These are phyloP conservation scores for Meliscaeva auricollis DNA, from an alignment of 2,888 invertebrate genomes.

Conservation along the genomic window DNA sequence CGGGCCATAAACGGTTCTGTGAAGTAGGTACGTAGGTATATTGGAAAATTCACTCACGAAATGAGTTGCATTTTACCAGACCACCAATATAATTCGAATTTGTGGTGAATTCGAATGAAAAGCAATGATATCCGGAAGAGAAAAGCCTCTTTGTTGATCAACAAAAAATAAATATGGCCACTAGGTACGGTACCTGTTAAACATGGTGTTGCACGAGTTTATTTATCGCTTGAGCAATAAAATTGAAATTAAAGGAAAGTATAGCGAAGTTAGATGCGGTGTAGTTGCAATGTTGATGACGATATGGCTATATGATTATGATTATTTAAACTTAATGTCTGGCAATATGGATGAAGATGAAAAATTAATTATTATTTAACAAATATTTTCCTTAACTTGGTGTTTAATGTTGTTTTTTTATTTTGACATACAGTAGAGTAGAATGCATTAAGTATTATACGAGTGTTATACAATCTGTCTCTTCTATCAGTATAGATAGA, in stretches of 20 bases:
- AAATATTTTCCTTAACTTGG: not conserved
- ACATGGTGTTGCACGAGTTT: slow-evolving; percentile 11
- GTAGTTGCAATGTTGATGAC: not conserved
- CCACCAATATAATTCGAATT: slow-evolving; percentile 13
- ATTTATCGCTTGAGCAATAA: slow-evolving; percentile 28
- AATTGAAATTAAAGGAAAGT: slow-evolving; percentile 51
- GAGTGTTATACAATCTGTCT: slow-evolving; percentile 5
- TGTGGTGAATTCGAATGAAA: slow-evolving; percentile 19
- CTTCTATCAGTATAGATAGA: not conserved
- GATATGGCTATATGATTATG: not conserved
- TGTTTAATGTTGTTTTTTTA: slow-evolving; percentile 14
- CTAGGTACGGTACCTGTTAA: slow-evolving; percentile 55
- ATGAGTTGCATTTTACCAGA: slow-evolving; percentile 53
- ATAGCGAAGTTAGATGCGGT: not conserved
- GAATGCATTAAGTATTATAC: not conserved
- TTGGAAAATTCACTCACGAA: slow-evolving; percentile 36
- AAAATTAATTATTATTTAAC: slow-evolving; percentile 47
- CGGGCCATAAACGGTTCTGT: slow-evolving; percentile 42
- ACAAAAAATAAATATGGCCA: slow-evolving; percentile 38
- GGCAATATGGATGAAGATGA: slow-evolving; percentile 5
- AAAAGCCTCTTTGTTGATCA: slow-evolving; percentile 64
- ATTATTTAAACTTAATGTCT: not conserved
- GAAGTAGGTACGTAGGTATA: slow-evolving; percentile 37
- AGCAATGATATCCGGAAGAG: slow-evolving; percentile 70
- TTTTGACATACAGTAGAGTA: not conserved